Conservation (phyloP, 1,140 invertebrate genomes). For the Theocolax elegans region DNA sequence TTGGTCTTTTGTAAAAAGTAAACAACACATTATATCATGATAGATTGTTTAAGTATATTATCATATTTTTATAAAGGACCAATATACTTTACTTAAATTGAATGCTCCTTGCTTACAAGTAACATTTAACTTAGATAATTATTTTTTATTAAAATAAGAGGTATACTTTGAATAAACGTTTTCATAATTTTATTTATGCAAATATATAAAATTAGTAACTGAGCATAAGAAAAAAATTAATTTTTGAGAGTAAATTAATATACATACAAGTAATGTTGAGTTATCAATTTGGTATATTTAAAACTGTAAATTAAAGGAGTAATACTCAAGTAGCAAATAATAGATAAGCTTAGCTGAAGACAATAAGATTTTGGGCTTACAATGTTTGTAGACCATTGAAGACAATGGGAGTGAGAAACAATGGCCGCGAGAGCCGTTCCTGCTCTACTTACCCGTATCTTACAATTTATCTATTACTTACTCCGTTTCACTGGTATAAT, state of each 20-base stretch:
- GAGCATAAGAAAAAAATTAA: too few relatives aligned
- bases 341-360: constrained; percentile 4
- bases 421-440: constrained; percentile 51
- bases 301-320: not conserved
- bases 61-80: not conserved
- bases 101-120: not conserved
- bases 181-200: too few relatives aligned
- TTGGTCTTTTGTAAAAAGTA: not conserved
- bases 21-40: too few relatives aligned
- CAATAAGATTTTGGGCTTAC: constrained; percentile 36
- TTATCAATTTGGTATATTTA: too few relatives aligned
- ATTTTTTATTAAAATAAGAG: too few relatives aligned
- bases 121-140: too few relatives aligned
- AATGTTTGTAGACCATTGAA: constrained; percentile 55
- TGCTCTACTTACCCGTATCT: constrained; percentile 56
- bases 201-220: too few relatives aligned
- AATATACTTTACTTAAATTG: not conserved
- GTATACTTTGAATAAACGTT: too few relatives aligned
- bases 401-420: constrained; percentile 54
- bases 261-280: too few relatives aligned
- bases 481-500: constrained; percentile 54
- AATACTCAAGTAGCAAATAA: constrained; percentile 1
- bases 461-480: constrained; percentile 56
- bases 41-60: not conserved
- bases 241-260: too few relatives aligned